These are phyloP conservation scores for Hucho hucho DNA, from an alignment of 2,113 vertebrate species.

Conservation along the genomic window DNA sequence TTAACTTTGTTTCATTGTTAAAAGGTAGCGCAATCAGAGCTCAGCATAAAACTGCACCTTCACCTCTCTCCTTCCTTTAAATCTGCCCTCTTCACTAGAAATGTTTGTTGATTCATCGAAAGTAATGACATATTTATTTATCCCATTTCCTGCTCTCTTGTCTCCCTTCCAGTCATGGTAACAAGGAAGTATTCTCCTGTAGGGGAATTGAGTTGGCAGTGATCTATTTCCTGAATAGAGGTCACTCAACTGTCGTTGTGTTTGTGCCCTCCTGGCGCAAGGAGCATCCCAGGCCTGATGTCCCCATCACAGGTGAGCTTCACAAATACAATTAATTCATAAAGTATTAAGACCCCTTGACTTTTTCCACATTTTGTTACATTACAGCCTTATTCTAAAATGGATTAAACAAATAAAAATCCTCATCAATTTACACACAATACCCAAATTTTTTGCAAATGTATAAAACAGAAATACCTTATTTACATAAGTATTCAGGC, in stretches of 20 bases:
- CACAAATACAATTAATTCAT: neutral
- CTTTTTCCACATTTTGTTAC: no score
- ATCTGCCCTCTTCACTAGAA: neutral
- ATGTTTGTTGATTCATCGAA: neutral
- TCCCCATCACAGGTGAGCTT: slow-evolving; percentile 85
- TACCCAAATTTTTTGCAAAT: no score
- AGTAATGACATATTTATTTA: neutral
- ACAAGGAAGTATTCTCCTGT: slow-evolving; percentile 96
- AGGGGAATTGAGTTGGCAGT: slow-evolving; percentile 91
- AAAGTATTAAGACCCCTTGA: no score
- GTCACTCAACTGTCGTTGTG: slow-evolving; percentile 87
- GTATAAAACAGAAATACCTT: no score
- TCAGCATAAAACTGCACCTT: neutral
- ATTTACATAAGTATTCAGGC: no score
- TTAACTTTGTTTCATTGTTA: no score
- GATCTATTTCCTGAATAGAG: slow-evolving; percentile 90
- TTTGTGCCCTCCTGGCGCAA: slow-evolving; percentile 96
- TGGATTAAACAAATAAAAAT: no score
- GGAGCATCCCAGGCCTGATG: slow-evolving; percentile 87
- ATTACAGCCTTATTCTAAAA: no score
- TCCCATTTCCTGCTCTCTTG: neutral
- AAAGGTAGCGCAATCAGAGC: no score
- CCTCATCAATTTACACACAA: no score
- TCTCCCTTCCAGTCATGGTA: slow-evolving; percentile 82
- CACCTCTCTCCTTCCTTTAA: no score